Evolutionary conservation across 2,888 invertebrate genomes (phyloP).

Genomic region (Drosophila multiciliata): DNA sequence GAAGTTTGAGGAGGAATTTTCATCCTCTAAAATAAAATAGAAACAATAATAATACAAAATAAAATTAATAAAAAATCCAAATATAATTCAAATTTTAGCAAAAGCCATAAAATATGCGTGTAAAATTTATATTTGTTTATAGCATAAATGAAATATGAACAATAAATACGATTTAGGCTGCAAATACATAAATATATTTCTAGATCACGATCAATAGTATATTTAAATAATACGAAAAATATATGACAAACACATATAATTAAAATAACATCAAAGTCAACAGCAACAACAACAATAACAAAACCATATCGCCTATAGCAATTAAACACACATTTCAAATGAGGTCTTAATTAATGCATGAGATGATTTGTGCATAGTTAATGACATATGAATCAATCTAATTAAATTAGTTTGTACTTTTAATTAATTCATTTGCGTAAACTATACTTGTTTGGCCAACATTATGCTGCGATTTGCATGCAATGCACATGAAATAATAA

Average conservation of each 20-base stretch:
- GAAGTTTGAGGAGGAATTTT: constrained; percentile 79
- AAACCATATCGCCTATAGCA: neutral
- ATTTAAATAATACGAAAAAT: neutral
- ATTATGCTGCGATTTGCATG: neutral
- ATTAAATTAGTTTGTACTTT: neutral
- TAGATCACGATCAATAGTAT: neutral
- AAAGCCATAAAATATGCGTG: neutral
- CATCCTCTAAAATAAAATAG: constrained; percentile 80
- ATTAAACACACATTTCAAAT: neutral
- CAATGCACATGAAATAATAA: neutral
- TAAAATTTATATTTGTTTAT: neutral
- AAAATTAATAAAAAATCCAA: constrained; percentile 36
- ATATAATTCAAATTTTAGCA: constrained; percentile 23
- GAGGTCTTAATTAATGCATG: neutral
- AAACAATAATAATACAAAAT: constrained; percentile 49
- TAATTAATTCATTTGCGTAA: neutral
- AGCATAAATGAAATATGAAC: neutral
- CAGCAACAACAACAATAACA: constrained; percentile 5
- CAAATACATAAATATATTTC: neutral
- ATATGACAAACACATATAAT: neutral
- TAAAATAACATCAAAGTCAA: neutral
- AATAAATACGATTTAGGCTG: neutral
- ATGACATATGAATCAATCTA: neutral
- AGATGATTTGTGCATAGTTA: neutral
- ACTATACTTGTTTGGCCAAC: neutral